Conservation (phyloP, 2,888 invertebrate genomes). For the Halictus ligatus region DNA sequence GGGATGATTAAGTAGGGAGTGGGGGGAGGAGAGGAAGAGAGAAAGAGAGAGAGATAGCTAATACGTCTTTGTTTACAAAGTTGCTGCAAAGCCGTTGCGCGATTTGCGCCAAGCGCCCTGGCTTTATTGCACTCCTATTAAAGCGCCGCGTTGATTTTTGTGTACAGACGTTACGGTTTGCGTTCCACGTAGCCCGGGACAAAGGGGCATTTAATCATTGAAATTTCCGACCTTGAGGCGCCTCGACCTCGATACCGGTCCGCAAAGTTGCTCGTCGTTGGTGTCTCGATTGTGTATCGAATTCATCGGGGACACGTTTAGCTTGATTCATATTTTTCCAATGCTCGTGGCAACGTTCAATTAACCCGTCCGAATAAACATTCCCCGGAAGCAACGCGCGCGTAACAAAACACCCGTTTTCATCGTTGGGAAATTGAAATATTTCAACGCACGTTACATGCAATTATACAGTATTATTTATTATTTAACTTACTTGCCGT, state of each 20-base stretch:
- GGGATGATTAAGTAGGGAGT: conserved; percentile 46
- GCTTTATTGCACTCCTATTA: conserved; percentile 4
- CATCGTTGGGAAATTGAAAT: neutral
- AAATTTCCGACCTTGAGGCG: neutral
- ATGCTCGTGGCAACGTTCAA: neutral
- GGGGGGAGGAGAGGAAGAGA: neutral
- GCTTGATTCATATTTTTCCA: conserved; percentile 4
- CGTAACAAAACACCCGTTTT: neutral
- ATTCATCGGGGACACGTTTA: neutral
- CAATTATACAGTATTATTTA: no score
- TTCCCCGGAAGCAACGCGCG: neutral
- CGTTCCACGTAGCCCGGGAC: neutral
- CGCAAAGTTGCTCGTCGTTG: neutral
- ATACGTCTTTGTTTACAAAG: conserved; percentile 54
- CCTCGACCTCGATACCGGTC: neutral
- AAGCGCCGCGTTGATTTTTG: conserved; percentile 14
- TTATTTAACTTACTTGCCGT: no score
- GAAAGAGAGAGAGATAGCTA: neutral
- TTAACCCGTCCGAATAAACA: neutral
- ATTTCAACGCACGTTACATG: neutral
- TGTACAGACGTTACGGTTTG: neutral
- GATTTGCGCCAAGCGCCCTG: neutral
- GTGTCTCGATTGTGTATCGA: neutral
- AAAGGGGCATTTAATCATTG: conserved; percentile 24
- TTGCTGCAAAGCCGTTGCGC: conserved; percentile 13